phyloP scores from a whole-genome alignment of 2,797 vertebrate species.

The Tachyglossus aculeatus region DNA sequence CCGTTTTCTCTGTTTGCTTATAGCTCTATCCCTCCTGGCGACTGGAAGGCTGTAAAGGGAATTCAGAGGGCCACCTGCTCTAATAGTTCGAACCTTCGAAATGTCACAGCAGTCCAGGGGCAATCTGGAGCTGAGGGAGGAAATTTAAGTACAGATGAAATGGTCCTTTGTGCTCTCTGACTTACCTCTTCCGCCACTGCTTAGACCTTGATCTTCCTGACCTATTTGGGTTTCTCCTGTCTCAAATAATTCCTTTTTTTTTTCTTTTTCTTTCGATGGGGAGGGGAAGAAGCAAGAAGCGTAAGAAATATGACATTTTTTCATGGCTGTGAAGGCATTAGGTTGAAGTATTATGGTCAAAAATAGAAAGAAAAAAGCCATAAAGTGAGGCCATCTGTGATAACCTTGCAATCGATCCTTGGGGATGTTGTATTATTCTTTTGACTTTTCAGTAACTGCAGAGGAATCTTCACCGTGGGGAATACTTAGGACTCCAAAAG shows the following conservation, averaged over 20 bases:
- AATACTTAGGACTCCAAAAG: constrained; percentile 34
- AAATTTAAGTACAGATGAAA: neutral
- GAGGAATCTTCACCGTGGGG: constrained; percentile 19
- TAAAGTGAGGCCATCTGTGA: constrained; percentile 21
- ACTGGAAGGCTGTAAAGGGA: no score
- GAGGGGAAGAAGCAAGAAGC: neutral
- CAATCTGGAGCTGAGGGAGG: neutral
- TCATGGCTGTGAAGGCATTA: constrained; percentile 2
- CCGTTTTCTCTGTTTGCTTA: no score
- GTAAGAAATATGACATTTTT: neutral
- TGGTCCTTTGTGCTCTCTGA: neutral
- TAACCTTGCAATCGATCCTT: constrained; percentile 54
- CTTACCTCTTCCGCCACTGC: constrained; percentile 4
- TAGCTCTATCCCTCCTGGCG: no score
- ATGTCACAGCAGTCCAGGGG: neutral
- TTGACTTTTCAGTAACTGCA: constrained; percentile 21
- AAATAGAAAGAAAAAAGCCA: constrained; percentile 31
- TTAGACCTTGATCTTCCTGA: neutral
- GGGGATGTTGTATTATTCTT: constrained; percentile 20
- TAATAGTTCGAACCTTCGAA: neutral
- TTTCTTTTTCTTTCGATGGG: constrained; percentile 13
- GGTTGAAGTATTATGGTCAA: constrained; percentile 34
- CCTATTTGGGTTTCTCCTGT: neutral
- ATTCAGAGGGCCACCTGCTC: no score
- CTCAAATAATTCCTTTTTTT: neutral